phyloP scores from a whole-genome alignment of 2,797 vertebrate species.

The Furcifer pardalis region DNA sequence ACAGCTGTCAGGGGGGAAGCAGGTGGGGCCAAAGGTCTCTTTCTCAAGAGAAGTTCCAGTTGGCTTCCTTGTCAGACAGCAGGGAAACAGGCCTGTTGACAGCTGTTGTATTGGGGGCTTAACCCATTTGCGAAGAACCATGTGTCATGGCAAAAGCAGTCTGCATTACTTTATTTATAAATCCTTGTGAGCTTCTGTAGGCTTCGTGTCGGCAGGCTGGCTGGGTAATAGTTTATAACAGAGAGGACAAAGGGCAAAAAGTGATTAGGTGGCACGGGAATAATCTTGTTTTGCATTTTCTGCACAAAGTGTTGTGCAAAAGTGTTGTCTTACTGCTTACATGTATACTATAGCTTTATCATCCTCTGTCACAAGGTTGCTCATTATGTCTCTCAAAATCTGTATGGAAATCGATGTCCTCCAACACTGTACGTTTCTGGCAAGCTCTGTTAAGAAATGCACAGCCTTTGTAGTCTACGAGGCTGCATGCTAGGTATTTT shows the following conservation, averaged over 20 bases:
- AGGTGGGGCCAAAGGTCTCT: neutral
- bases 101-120: slow-evolving; percentile 35
- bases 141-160: neutral
- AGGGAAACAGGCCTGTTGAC: neutral
- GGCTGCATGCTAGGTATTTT: neutral
- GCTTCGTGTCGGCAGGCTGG: neutral
- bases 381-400: neutral
- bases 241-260: neutral
- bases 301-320: neutral
- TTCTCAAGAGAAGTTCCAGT: slow-evolving; percentile 4
- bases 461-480: neutral
- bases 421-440: neutral
- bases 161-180: neutral
- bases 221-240: neutral
- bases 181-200: neutral
- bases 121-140: fast-evolving
- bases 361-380: neutral
- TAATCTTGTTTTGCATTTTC: neutral
- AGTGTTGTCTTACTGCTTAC: neutral
- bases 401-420: neutral
- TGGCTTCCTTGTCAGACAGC: neutral
- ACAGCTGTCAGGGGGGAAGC: slow-evolving; percentile 38
- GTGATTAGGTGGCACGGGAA: neutral
- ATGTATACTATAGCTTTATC: neutral
- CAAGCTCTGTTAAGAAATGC: neutral